These are phyloP conservation scores for Macrophya annulata DNA, from an alignment of 2,888 invertebrate genomes.

Conservation along the genomic window DNA sequence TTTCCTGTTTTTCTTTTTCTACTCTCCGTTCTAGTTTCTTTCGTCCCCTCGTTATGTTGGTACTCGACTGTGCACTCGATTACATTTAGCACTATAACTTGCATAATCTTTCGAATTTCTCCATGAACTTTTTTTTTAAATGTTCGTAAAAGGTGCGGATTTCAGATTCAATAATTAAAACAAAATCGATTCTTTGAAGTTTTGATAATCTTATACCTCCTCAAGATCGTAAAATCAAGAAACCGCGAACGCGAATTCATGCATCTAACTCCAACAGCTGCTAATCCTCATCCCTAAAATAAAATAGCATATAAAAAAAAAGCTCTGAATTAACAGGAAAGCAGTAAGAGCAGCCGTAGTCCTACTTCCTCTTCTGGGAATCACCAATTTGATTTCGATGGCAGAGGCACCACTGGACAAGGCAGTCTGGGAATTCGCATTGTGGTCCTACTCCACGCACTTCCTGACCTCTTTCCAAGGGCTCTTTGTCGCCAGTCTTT, in stretches of 20 bases:
- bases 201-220: too few species aligned
- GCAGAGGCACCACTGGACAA: conserved; percentile 86
- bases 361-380: conserved; percentile 90
- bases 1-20: too few species aligned
- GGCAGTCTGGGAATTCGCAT: conserved; percentile 86
- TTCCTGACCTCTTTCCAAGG: conserved; percentile 93
- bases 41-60: too few species aligned
- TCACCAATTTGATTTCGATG: conserved; percentile 89
- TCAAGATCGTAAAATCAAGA: too few species aligned
- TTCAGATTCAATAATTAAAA: too few species aligned
- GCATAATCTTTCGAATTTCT: too few species aligned
- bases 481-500: conserved; percentile 89
- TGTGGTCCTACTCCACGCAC: conserved; percentile 91
- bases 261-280: not conserved
- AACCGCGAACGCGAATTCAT: not conserved
- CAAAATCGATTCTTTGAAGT: too few species aligned
- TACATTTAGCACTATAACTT: too few species aligned
- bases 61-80: too few species aligned
- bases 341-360: conserved; percentile 91
- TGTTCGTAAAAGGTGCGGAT: too few species aligned
- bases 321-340: conserved; percentile 82
- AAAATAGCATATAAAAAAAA: not conserved
- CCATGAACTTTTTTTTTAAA: too few species aligned
- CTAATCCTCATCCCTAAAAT: not conserved
- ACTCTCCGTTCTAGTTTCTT: too few species aligned